phyloP scores from a whole-genome alignment of 1,140 invertebrate genomes.

The Spodoptera frugiperda region DNA sequence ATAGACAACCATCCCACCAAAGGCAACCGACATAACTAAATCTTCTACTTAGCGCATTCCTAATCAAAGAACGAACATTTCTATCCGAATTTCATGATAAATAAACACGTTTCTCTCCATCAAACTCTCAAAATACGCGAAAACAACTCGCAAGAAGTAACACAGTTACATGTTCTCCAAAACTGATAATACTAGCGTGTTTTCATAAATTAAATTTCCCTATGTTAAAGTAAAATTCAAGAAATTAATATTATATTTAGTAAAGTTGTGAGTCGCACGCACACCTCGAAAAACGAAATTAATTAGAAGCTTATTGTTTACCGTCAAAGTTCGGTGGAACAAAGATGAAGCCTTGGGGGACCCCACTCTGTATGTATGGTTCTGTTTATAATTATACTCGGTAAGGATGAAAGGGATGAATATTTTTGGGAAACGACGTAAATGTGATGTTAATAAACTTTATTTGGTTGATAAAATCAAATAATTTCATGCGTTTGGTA shows the following conservation, averaged over 20 bases:
- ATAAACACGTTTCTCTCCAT: background rate
- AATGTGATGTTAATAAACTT: background rate
- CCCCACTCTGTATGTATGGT: constrained; percentile 13
- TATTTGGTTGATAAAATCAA: background rate
- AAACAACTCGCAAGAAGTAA: constrained; percentile 20
- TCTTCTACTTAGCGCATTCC: too few relatives aligned
- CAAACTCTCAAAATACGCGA: background rate
- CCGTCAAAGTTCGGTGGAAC: constrained; percentile 22
- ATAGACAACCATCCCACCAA: too few relatives aligned
- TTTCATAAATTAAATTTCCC: constrained; percentile 23
- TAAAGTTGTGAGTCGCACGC: constrained; percentile 19
- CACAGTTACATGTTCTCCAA: background rate
- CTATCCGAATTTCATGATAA: too few relatives aligned
- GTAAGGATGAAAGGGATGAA: background rate
- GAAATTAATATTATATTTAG: constrained; percentile 46
- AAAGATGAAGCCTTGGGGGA: constrained; percentile 21
- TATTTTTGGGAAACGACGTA: background rate
- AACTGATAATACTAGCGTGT: constrained; percentile 34
- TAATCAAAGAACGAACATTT: too few relatives aligned
- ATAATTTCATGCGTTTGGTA: background rate
- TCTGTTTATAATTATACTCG: constrained; percentile 20
- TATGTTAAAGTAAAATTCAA: constrained; percentile 36
- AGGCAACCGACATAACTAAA: too few relatives aligned
- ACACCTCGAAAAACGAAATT: constrained; percentile 39
- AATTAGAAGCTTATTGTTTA: constrained; percentile 42